phyloP scores from a whole-genome alignment of 2,113 vertebrate genomes.

The Cacatua alba region DNA sequence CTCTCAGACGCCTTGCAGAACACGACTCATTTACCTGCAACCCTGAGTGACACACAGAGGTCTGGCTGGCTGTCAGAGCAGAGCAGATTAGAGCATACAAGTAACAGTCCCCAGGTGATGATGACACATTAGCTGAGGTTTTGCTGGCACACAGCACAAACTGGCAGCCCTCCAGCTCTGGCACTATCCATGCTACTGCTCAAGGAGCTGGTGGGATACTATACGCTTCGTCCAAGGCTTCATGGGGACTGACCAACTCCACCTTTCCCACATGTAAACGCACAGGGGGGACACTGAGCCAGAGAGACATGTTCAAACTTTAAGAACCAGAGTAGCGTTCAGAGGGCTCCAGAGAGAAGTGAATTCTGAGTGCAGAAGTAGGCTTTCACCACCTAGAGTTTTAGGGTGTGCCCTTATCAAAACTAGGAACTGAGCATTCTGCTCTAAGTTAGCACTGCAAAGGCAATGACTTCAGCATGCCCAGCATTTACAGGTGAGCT shows the following conservation, averaged over 20 bases:
- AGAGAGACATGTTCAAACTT: background rate
- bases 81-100: rapidly evolving
- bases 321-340: background rate
- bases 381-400: background rate
- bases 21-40: background rate
- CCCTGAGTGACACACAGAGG: rapidly evolving
- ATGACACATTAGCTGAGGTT: background rate
- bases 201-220: background rate
- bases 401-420: background rate
- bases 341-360: background rate
- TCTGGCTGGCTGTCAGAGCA: background rate
- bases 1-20: background rate
- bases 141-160: background rate
- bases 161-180: background rate
- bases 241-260: background rate
- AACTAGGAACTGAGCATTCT: background rate
- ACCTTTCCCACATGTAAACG: rapidly evolving
- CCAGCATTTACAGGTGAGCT: background rate
- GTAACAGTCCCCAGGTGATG: background rate
- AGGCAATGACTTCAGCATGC: background rate
- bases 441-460: background rate
- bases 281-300: background rate
- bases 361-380: background rate
- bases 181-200: background rate
- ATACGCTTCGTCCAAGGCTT: background rate